Evolutionary conservation across 92 coral and sea anemone genomes (phyloP).

Genomic region (Pocillopora grandis): DNA sequence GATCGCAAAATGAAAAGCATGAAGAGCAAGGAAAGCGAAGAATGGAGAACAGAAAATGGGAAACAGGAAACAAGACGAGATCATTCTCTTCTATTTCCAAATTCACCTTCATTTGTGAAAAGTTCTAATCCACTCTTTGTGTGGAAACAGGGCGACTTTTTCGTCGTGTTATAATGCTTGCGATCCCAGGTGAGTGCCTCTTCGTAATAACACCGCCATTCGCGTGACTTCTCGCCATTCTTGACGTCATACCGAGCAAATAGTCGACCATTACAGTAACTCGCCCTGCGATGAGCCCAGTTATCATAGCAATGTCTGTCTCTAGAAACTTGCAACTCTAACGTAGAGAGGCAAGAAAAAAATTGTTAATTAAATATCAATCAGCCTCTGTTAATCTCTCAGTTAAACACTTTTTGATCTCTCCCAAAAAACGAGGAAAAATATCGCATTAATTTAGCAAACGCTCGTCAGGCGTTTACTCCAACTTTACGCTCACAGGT

Average conservation of each 20-base stretch:
- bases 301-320: slow-evolving; percentile 32
- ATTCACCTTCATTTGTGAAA: slow-evolving; percentile 20
- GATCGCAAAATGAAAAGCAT: too few relatives aligned
- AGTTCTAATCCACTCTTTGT: not conserved
- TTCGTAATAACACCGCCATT: slow-evolving; percentile 43
- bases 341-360: not conserved
- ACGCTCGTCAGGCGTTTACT: not conserved
- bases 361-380: not conserved
- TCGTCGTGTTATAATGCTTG: slow-evolving; percentile 24
- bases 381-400: not conserved
- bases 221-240: not conserved
- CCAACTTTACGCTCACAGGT: too few relatives aligned
- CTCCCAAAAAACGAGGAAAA: not conserved
- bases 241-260: slow-evolving; percentile 32
- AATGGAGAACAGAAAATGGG: too few relatives aligned
- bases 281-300: not conserved
- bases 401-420: not conserved
- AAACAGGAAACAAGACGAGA: not conserved
- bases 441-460: not conserved
- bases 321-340: slow-evolving; percentile 48
- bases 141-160: slow-evolving; percentile 6
- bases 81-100: not conserved
- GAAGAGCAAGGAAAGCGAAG: too few relatives aligned
- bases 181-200: slow-evolving; percentile 50
- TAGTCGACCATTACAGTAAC: not conserved